A percentile compares a stretch with the other conserved stretches of the same genome.
phyloP scores from a whole-genome alignment of 1,140 invertebrate species.

The Parasteatoda tepidariorum region DNA sequence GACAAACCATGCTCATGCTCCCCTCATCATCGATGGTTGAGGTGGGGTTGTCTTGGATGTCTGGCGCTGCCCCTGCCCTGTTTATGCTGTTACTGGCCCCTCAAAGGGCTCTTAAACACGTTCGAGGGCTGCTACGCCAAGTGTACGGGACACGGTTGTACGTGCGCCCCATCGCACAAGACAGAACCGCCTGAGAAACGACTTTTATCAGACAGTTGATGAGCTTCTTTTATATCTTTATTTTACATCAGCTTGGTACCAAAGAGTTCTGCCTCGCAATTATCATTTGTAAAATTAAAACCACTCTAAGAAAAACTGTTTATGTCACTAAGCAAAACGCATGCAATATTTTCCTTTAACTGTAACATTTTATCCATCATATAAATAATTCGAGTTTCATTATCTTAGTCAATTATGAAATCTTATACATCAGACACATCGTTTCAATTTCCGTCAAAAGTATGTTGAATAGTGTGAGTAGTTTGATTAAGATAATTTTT shows the following conservation, averaged over 20 bases:
- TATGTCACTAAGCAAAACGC: too few species aligned
- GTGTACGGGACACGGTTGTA: slow-evolving; percentile 78
- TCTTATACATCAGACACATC: too few species aligned
- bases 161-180: slow-evolving; percentile 67
- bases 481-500: too few species aligned
- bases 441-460: too few species aligned
- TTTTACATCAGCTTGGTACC: slow-evolving; percentile 32
- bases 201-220: slow-evolving; percentile 71
- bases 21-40: slow-evolving; percentile 76
- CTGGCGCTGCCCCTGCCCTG: slow-evolving; percentile 86
- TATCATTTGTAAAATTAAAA: too few species aligned
- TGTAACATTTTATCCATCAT: too few species aligned
- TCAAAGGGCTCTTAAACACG: slow-evolving; percentile 81
- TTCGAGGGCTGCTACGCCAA: slow-evolving; percentile 85
- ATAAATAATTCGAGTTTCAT: too few species aligned
- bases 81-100: slow-evolving; percentile 91
- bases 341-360: too few species aligned
- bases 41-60: slow-evolving; percentile 87
- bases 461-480: too few species aligned
- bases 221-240: slow-evolving; percentile 10
- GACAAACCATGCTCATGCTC: slow-evolving; percentile 89
- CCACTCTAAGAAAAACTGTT: too few species aligned
- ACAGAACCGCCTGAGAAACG: slow-evolving; percentile 72
- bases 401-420: too few species aligned
- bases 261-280: slow-evolving; percentile 53